phyloP scores from a whole-genome alignment of 2,797 vertebrate species.

The Chelidonichthys spinosus region DNA sequence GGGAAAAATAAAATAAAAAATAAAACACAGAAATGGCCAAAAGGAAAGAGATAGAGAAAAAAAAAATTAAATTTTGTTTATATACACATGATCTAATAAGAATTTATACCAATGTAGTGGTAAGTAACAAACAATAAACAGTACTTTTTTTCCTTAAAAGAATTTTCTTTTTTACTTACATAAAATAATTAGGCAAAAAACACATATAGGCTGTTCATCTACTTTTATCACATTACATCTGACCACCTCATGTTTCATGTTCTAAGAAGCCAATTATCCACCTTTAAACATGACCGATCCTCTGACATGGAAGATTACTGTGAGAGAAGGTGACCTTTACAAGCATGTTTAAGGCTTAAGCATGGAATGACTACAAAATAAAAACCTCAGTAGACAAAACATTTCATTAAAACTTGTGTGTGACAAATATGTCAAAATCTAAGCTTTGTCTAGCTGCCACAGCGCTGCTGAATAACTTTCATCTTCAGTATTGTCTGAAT shows the following conservation, averaged over 20 bases:
- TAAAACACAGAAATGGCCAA: slow-evolving; percentile 77
- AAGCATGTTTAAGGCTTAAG: slow-evolving; percentile 97
- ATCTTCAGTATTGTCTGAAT: slow-evolving; percentile 89
- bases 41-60: slow-evolving; percentile 52
- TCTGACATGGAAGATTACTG: slow-evolving; percentile 85
- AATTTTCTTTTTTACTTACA: slow-evolving; percentile 84
- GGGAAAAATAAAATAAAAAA: slow-evolving; percentile 54
- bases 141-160: slow-evolving; percentile 87
- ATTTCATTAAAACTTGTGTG: slow-evolving; percentile 96
- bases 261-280: slow-evolving; percentile 92
- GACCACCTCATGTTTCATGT: slow-evolving; percentile 90
- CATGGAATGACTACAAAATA: slow-evolving; percentile 99
- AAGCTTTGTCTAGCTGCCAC: slow-evolving; percentile 99
- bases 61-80: slow-evolving; percentile 88
- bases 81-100: slow-evolving; percentile 93
- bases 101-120: slow-evolving; percentile 99
- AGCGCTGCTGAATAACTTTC: slow-evolving; percentile 94
- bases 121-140: slow-evolving; percentile 97
- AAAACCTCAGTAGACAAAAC: slow-evolving; percentile 97
- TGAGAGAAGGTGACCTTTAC: slow-evolving; percentile 89
- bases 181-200: slow-evolving; percentile 86
- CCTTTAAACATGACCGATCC: slow-evolving; percentile 80
- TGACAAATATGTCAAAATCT: slow-evolving; percentile 98
- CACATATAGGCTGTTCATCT: slow-evolving; percentile 84
- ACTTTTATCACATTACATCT: slow-evolving; percentile 83